Evolutionary conservation across 2,797 vertebrate genomes (phyloP), one percentile per base, ranked within the genome.

Genomic region (Neomorphus geoffroyi): DNA sequence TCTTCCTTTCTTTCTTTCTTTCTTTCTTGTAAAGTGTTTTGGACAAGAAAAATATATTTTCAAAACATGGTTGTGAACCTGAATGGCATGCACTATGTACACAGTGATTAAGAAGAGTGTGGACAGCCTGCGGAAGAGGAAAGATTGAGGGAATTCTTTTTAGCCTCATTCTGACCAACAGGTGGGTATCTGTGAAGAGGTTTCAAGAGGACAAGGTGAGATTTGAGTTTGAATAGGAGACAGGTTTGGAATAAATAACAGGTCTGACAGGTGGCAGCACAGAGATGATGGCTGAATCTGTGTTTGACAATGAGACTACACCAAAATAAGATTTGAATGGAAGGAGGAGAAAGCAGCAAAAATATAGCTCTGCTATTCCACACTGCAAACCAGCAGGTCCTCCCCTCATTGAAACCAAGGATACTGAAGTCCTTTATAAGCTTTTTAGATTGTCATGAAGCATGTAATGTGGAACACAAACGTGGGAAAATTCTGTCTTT

Each of bases 151-250:
- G 73, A 67, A 67, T 57, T 70, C 46, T 87, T 46, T 86, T 84
- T 61, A 80, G 83, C 18, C 77, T 46, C 13, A 6, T 64, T 66
- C 50, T 60, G 61, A 93, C 50, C 28, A 82, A 64, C 30, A 82
- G 53, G 19, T 70, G 60, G 30, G 41, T 41, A 86, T 90, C 80
- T 81, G 41, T 0, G 3, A 88, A 94, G 85, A 93, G 3, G 11
- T 88, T 88, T 90, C 77, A 75, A 72, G 65, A 88, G 51, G 77
- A 94, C 73, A 84, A 88, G 41, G 32, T 79, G 56, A 94, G 60
- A 79, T 84, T 94, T 92, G 61, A 70, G 39, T 84, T 58, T 73
- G 88, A 86, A 92, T 30, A 86, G 57, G 23, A 93, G 90, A 79
- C 51, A 66, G 23, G n/a, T 75, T 84, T 80, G 69, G 80, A 90